A percentile compares a stretch with the other conserved stretches of the same genome.
Conservation (phyloP, 2,888 invertebrate genomes). For the Agrotis exclamationis region DNA sequence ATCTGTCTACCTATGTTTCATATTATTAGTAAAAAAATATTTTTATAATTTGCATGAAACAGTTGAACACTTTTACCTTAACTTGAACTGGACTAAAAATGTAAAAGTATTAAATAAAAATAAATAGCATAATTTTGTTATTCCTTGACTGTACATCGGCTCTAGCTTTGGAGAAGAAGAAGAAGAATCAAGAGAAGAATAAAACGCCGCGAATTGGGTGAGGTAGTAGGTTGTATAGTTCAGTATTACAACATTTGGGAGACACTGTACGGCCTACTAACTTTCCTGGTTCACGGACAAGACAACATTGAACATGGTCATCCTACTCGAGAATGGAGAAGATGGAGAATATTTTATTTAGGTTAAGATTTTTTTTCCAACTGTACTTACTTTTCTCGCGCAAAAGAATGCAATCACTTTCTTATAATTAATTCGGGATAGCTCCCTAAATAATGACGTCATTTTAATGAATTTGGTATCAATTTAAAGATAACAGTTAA, state of each 20-base stretch:
- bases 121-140: background rate
- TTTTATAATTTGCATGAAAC: no score
- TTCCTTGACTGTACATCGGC: background rate
- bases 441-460: no score
- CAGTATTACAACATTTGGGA: conserved; percentile 97
- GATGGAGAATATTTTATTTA: background rate
- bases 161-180: conserved; percentile 38
- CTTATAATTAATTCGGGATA: no score
- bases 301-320: conserved; percentile 33
- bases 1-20: no score
- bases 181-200: conserved; percentile 23
- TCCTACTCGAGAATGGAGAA: background rate
- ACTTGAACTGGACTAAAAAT: background rate
- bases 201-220: conserved; percentile 92
- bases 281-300: conserved; percentile 94
- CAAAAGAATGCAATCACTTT: no score
- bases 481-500: no score
- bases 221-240: conserved; percentile 99
- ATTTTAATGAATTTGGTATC: no score
- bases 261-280: conserved; percentile 99
- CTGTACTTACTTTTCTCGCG: no score
- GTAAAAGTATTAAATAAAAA: no score
- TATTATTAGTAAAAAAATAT: no score
- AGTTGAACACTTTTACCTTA: background rate
- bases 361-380: background rate